A percentile compares a stretch with the other conserved stretches of the same genome.
Evolutionary conservation across 2,888 invertebrate genomes (phyloP).

Genomic region (Ormyrus pomaceus): DNA sequence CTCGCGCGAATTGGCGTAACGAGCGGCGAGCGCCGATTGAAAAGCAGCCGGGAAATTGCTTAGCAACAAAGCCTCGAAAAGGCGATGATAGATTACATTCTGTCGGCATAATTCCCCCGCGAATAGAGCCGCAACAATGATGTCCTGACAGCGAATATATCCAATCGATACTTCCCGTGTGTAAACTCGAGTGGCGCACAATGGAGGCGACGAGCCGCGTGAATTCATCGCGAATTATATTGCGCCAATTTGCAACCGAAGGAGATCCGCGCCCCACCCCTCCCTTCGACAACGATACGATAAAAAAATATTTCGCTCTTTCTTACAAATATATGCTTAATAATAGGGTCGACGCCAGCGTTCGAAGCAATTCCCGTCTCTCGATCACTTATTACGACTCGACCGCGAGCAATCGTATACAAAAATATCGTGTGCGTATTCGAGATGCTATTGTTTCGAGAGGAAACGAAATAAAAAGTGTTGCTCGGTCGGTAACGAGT

Average conservation of each 20-base stretch:
- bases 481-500: background rate
- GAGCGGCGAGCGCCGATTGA: too few species aligned
- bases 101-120: too few species aligned
- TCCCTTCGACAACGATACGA: conserved; percentile 7
- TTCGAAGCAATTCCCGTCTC: background rate
- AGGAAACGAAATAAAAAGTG: background rate
- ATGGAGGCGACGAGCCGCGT: background rate
- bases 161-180: too few species aligned
- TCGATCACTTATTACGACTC: background rate
- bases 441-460: background rate
- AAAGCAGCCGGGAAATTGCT: too few species aligned
- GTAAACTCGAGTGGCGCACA: too few species aligned
- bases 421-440: background rate
- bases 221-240: background rate
- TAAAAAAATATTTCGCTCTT: conserved; percentile 32
- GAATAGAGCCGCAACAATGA: too few species aligned
- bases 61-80: too few species aligned
- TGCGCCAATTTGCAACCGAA: background rate
- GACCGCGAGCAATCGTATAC: background rate
- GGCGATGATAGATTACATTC: too few species aligned
- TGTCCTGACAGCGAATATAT: too few species aligned
- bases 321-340: conserved; percentile 7
- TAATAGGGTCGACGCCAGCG: background rate
- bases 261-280: background rate
- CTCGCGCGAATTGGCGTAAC: too few species aligned